Conservation (phyloP, 2,113 vertebrate species). For the Condylura cristata region DNA sequence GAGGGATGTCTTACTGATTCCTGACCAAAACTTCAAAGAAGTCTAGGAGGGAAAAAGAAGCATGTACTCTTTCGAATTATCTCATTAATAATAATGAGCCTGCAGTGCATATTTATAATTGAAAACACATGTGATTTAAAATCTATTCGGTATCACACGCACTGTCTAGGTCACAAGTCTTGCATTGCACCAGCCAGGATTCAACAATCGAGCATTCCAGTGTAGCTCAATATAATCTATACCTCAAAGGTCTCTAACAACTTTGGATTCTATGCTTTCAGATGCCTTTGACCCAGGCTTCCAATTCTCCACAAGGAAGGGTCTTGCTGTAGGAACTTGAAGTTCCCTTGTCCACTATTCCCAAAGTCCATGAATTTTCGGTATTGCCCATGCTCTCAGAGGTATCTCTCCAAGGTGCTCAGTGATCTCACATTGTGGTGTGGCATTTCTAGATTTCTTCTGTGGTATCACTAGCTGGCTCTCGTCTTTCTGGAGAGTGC, state of each 20-base stretch:
- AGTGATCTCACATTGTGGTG: not conserved
- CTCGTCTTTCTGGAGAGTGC: not conserved
- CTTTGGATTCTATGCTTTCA: not conserved
- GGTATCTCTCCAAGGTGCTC: not conserved
- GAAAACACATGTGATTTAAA: not conserved
- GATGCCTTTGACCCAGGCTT: not conserved
- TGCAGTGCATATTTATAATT: not conserved
- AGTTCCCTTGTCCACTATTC: not conserved
- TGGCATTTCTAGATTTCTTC: not conserved
- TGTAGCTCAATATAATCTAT: not conserved
- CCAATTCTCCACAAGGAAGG: not conserved
- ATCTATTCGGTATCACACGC: not conserved
- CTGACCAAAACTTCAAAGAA: not conserved
- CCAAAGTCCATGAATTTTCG: not conserved
- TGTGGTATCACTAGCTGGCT: not conserved
- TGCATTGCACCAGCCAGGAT: not conserved
- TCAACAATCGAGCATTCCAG: not conserved
- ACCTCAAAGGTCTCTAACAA: not conserved
- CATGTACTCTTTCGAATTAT: not conserved
- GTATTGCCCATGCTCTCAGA: not conserved
- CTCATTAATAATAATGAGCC: constrained; percentile 7
- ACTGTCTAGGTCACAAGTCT: not conserved
- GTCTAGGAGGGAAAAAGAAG: not conserved
- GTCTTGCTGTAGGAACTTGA: not conserved
- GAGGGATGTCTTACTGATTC: not conserved